Percentiles rank a stretch among this genome's conserved stretches.
Evolutionary conservation across 2,797 vertebrate genomes (phyloP).

Genomic region (Calcarius lapponicus): DNA sequence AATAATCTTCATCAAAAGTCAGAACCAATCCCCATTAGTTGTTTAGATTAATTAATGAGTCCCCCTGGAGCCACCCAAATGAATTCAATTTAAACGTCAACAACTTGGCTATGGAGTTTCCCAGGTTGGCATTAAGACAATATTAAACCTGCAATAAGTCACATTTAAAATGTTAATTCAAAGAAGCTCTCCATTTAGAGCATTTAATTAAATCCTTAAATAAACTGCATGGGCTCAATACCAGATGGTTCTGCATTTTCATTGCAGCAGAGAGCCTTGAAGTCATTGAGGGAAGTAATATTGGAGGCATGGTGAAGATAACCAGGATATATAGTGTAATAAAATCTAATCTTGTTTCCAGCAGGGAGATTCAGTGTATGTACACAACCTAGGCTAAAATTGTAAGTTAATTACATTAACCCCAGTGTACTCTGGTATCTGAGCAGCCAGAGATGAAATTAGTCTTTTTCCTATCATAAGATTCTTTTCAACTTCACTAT

Average conservation of each 20-base stretch:
- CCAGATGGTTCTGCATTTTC: slow-evolving; percentile 81
- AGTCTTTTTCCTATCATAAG: slow-evolving; percentile 79
- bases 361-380: slow-evolving; percentile 79
- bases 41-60: slow-evolving; percentile 85
- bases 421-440: slow-evolving; percentile 75
- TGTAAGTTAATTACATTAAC: slow-evolving; percentile 83
- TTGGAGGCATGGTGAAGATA: slow-evolving; percentile 77
- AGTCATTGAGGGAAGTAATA: slow-evolving; percentile 80
- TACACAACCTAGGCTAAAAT: slow-evolving; percentile 81
- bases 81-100: slow-evolving; percentile 83
- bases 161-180: slow-evolving; percentile 88
- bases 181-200: slow-evolving; percentile 82
- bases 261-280: slow-evolving; percentile 74
- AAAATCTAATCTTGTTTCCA: slow-evolving; percentile 83
- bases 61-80: slow-evolving; percentile 81
- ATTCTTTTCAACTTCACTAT: slow-evolving; percentile 81
- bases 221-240: slow-evolving; percentile 81
- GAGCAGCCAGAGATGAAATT: slow-evolving; percentile 79
- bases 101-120: slow-evolving; percentile 80
- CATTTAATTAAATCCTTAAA: slow-evolving; percentile 91
- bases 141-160: slow-evolving; percentile 85
- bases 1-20: slow-evolving; percentile 86
- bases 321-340: slow-evolving; percentile 83
- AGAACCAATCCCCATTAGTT: slow-evolving; percentile 83
- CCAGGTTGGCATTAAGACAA: slow-evolving; percentile 82